These are phyloP conservation scores for Phainopepla nitens DNA, from an alignment of 2,113 vertebrate species.

Conservation along the genomic window DNA sequence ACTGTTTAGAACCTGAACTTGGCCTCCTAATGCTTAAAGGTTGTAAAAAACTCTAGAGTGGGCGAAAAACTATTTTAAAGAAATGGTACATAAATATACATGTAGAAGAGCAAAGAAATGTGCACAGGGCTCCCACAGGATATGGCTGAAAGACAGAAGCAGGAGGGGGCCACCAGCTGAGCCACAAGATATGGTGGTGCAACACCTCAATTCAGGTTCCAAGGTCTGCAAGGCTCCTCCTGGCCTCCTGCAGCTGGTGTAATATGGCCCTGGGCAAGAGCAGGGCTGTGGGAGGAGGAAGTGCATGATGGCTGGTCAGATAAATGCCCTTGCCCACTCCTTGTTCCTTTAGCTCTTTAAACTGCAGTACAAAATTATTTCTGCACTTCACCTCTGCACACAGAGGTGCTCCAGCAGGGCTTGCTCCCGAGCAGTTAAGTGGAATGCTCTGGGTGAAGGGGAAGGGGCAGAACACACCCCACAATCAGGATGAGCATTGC, in stretches of 20 bases:
- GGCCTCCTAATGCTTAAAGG: neutral
- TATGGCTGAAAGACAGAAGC: neutral
- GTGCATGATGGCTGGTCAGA: rapidly evolving
- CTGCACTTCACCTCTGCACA: neutral
- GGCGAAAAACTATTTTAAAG: neutral
- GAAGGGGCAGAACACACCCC: neutral
- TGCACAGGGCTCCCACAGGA: neutral
- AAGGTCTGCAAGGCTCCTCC: neutral
- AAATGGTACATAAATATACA: neutral
- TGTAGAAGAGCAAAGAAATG: neutral
- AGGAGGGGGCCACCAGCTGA: neutral
- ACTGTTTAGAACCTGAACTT: neutral
- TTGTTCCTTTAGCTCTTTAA: neutral
- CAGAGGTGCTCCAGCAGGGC: neutral
- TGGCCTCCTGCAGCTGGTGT: neutral
- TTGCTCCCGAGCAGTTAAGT: neutral
- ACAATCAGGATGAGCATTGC: rapidly evolving
- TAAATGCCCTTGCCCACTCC: neutral
- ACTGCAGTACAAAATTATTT: neutral
- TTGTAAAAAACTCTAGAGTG: neutral
- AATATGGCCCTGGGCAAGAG: neutral
- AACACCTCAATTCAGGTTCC: neutral
- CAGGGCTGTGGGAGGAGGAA: neutral
- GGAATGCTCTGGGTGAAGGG: neutral
- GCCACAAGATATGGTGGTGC: neutral